phyloP scores from a whole-genome alignment of 2,797 vertebrate genomes.

The Phaenicophaeus curvirostris region DNA sequence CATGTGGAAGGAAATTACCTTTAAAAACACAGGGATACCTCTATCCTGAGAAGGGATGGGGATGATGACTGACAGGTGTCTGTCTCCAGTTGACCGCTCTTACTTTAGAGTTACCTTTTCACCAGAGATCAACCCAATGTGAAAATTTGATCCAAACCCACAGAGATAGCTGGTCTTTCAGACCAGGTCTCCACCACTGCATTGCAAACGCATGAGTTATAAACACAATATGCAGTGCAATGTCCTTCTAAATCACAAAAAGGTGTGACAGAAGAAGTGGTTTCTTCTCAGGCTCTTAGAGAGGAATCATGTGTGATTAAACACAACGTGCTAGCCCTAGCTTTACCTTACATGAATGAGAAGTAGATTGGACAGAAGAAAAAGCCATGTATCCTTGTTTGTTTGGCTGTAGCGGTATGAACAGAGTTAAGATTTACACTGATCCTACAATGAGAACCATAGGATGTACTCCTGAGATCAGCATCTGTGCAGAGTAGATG shows the following conservation, averaged over 20 bases:
- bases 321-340: not conserved
- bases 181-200: not conserved
- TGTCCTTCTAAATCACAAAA: not conserved
- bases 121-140: not conserved
- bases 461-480: not conserved
- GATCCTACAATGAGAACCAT: not conserved
- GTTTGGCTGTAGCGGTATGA: not conserved
- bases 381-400: not conserved
- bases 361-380: not conserved
- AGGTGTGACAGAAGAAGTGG: not conserved
- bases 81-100: not conserved
- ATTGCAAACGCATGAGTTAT: not conserved
- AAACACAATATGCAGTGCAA: not conserved
- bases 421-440: not conserved
- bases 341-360: not conserved
- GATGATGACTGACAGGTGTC: fast-evolving
- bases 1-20: not conserved
- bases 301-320: not conserved
- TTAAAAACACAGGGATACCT: not conserved
- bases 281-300: not conserved
- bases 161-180: not conserved
- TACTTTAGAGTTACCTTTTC: not conserved
- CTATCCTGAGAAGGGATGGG: not conserved
- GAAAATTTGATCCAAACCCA: not conserved
- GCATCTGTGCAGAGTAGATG: not conserved